phyloP scores from a whole-genome alignment of 1,140 invertebrate species.

The Bombus haemorrhoidalis region DNA sequence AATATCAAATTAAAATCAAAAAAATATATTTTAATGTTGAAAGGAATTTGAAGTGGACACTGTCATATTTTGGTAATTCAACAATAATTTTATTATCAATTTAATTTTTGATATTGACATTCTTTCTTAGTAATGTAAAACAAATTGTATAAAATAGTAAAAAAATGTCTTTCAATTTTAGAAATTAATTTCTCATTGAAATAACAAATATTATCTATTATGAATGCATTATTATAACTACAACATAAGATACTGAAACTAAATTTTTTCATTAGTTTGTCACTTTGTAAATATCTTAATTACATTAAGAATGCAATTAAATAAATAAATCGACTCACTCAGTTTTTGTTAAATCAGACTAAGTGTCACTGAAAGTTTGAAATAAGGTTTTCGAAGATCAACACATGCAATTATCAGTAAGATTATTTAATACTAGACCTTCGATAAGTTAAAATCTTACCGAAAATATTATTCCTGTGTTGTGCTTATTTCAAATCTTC shows the following conservation, averaged over 20 bases:
- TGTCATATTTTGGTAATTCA: constrained; percentile 56
- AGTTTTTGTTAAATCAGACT: constrained; percentile 52
- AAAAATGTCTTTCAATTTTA: constrained; percentile 53
- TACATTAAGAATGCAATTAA: constrained; percentile 51
- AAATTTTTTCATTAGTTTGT: constrained; percentile 58
- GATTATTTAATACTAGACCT: constrained; percentile 46
- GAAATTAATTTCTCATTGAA: constrained; percentile 52
- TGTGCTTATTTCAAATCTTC: constrained; percentile 52
- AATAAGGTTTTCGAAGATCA: constrained; percentile 49
- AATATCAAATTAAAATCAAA: constrained; percentile 50
- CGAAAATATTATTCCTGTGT: constrained; percentile 43
- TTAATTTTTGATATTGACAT: constrained; percentile 59
- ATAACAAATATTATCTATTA: constrained; percentile 49
- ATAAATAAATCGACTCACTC: constrained; percentile 51
- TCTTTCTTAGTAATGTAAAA: constrained; percentile 41
- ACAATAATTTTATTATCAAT: constrained; percentile 66
- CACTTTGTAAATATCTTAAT: constrained; percentile 53
- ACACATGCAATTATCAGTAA: constrained; percentile 21
- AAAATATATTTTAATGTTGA: constrained; percentile 50
- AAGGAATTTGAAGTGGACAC: constrained; percentile 57
- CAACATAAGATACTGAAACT: constrained; percentile 48
- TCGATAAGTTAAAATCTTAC: constrained; percentile 29
- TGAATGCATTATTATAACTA: constrained; percentile 48
- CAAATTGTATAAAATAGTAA: constrained; percentile 59
- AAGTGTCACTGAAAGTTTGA: constrained; percentile 52